Evolutionary conservation across 2,113 vertebrate genomes (phyloP), one percentile per base, ranked within the genome.

Genomic region (Callocephalon fimbriatum): DNA sequence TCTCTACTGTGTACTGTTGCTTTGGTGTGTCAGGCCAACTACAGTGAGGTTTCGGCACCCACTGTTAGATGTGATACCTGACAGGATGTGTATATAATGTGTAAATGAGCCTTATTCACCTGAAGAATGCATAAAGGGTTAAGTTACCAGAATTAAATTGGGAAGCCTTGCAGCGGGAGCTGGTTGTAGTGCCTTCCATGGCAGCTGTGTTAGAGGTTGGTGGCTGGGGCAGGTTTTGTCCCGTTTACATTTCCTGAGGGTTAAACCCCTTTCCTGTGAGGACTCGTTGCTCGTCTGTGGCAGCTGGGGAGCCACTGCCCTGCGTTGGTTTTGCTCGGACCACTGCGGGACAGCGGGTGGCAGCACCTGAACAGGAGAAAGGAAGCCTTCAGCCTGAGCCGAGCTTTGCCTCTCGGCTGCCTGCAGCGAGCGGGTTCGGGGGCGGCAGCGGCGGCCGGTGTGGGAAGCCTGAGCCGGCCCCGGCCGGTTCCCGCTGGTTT

Each of bases 141-240:
- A 68, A 72, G 5, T 26, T 11, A 16, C n/a, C 7, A 35, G 25
- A 5, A 15, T 40, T 27, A 16, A 26, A 62, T 2, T 2, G 29
- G 58, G 27, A 44, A n/a, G 37, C 50, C 26, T 23, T 8, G 68
- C n/a, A 7, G 61, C 58, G 42, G 62, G 25, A 37, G 58, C 7
- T 11, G 29, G 16, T 14, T 27, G 44, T 4, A 8, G n/a, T 3
- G 53, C 7, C 21, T 7, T 8, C 8, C 5, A 2, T 0, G 31
- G 35, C 32, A 40, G 51, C 53, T 6, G 40, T n/a, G 54, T 2
- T 19, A 21, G 15, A 42, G 25, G 19, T 15, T 26, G 1, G 6
- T 0, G n/a, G 15, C 40, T n/a, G 42, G 23, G 42, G 56, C 25
- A 31, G 63, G 19, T 53, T 12, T 42, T 1, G n/a, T 3, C 5